A percentile compares a stretch with the other conserved stretches of the same genome.
Conservation (phyloP, 23 tunicate genomes). For the Ascidia mentula region DNA sequence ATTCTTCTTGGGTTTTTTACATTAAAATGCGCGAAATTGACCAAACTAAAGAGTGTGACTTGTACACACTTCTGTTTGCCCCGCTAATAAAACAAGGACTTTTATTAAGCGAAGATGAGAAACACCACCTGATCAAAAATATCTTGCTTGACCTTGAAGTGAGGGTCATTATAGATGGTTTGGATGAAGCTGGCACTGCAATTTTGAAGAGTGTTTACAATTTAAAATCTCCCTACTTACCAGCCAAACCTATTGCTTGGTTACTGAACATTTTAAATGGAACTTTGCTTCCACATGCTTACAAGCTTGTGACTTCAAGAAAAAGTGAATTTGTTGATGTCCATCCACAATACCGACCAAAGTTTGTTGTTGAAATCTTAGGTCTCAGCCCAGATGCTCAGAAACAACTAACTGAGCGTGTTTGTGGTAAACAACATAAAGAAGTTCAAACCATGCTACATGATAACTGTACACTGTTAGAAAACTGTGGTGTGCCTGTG, state of each 20-base stretch:
- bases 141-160: neutral
- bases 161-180: neutral
- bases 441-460: neutral
- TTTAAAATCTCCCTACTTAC: neutral
- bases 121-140: neutral
- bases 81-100: neutral
- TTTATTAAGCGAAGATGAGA: neutral
- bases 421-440: neutral
- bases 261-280: neutral
- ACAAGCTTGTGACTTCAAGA: constrained; percentile 5
- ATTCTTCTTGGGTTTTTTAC: neutral
- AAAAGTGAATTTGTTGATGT: neutral
- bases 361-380: neutral
- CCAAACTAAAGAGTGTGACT: neutral
- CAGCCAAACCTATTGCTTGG: neutral
- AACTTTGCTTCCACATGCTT: neutral
- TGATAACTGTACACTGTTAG: neutral
- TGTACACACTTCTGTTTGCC: neutral
- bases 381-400: neutral
- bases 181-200: neutral
- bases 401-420: neutral
- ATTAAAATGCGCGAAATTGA: neutral
- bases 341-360: neutral
- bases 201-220: too few relatives aligned
- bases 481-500: neutral